Evolutionary conservation across 2,797 vertebrate genomes (phyloP).

Genomic region (Sylvilagus floridanus): DNA sequence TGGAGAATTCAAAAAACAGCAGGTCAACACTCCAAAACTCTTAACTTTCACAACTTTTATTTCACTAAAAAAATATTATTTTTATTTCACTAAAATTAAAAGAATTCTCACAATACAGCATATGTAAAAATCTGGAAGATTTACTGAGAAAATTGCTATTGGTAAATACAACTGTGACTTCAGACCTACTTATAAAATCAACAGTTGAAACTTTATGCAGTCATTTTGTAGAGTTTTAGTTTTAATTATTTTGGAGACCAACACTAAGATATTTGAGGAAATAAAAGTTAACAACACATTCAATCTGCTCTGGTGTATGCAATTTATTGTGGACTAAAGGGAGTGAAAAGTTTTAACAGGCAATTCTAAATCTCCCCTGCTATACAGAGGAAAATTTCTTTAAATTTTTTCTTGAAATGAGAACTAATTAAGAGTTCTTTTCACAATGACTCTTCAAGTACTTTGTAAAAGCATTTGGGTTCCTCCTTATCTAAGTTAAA

Average conservation of each 20-base stretch:
- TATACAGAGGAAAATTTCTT: background rate
- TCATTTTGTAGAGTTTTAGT: constrained; percentile 20
- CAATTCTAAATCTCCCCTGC: constrained; percentile 6
- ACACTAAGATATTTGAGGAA: background rate
- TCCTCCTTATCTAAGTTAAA: constrained; percentile 16
- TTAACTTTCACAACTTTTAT: constrained; percentile 23
- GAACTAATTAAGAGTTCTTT: constrained; percentile 11
- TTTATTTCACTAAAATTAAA: background rate
- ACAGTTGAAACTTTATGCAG: background rate
- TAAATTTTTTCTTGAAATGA: constrained; percentile 16
- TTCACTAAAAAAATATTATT: background rate
- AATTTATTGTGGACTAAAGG: background rate
- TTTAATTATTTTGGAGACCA: background rate
- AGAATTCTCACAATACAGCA: constrained; percentile 32
- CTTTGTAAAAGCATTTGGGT: constrained; percentile 25
- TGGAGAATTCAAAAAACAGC: background rate
- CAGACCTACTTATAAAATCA: constrained; percentile 43
- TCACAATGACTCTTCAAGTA: background rate
- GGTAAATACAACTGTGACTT: background rate
- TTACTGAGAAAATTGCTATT: constrained; percentile 36
- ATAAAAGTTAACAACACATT: constrained; percentile 46
- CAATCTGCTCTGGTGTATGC: background rate
- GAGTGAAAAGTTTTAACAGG: constrained; percentile 19
- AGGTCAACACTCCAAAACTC: constrained; percentile 12
- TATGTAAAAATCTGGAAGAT: background rate